Conservation (phyloP, 2,113 vertebrate genomes). For the Ictidomys tridecemlineatus region DNA sequence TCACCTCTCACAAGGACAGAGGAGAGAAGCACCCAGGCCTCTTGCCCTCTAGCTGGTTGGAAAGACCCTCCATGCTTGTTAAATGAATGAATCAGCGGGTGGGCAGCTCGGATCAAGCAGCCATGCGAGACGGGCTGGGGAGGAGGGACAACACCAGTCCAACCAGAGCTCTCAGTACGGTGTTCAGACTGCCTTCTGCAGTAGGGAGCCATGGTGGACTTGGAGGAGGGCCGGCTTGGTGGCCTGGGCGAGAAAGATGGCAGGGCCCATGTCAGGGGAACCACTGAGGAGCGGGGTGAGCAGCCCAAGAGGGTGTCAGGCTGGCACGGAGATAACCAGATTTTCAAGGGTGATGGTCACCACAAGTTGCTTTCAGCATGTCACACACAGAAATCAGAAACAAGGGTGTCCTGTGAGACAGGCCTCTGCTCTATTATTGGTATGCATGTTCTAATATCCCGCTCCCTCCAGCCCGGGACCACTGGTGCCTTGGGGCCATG, state of each 20-base stretch:
- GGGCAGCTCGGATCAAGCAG: not conserved
- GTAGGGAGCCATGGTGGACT: not conserved
- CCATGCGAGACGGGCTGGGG: not conserved
- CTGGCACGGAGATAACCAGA: not conserved
- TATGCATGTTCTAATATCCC: too few relatives aligned
- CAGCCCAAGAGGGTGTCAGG: not conserved
- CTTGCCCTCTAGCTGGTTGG: rapidly evolving
- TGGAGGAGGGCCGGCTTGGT: not conserved
- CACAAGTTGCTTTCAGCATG: not conserved
- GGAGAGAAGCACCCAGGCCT: not conserved
- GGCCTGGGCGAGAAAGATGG: not conserved
- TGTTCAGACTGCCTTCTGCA: not conserved
- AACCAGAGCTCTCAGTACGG: not conserved
- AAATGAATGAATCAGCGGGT: not conserved
- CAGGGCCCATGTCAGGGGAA: not conserved
- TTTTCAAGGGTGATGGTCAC: not conserved
- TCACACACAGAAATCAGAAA: not conserved
- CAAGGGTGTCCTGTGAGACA: not conserved
- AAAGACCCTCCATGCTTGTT: not conserved
- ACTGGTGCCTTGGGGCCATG: rapidly evolving
- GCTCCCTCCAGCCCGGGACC: not conserved
- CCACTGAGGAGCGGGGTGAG: not conserved
- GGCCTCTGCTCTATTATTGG: rapidly evolving
- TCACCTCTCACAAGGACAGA: not conserved
- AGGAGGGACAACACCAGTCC: not conserved